Evolutionary conservation across 1,140 invertebrate species (phyloP), one percentile per base, ranked within the genome.

Genomic region (Lordiphosa clarofinis): DNA sequence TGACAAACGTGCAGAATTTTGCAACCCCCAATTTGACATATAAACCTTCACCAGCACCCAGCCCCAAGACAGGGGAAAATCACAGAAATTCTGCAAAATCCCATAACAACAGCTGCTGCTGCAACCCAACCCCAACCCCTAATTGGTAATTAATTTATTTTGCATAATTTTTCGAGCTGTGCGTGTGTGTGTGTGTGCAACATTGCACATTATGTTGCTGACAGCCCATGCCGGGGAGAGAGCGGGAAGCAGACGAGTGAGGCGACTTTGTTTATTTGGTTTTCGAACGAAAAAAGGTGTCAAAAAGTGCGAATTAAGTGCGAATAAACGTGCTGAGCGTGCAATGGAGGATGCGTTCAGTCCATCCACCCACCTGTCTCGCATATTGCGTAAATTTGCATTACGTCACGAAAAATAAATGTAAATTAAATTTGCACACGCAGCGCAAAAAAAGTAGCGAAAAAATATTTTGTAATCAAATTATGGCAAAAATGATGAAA

Each of bases 101-200:
- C 57, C 53, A 24, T 52, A 43, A 79, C 71, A 81, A 81, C 75
- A 79, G 75, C 75, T 79, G 76, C 49, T 47, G 56, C 44, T 59
- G 13, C 63, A 13, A 10, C 11, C 21, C 24, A 40, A 11, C 55
- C 54, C 35, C 57, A 56, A 56, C 54, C 72, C 76, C 43, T 82
- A 76, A 84, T 82, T 81, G 76, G 78, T 81, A 81, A 81, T 81
- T 81, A 82, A 81, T 81, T 81, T 81, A 81, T 81, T 76, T 81
- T 81, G 76, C 76, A 81, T 82, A 76, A 81, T 81, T 82, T 81
- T 81, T 82, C 60, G 75, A 43, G 66, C 60, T 44, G 35, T 56
- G 40, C 52, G 47, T 52, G 9, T 13, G 36, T 4, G 36, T 13
- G 43, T 28, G 19, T 46, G 43, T 46, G 58, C 33, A 35, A 39